phyloP scores from a whole-genome alignment of 2,797 vertebrate species.

The Microctenopoma lineatum region DNA sequence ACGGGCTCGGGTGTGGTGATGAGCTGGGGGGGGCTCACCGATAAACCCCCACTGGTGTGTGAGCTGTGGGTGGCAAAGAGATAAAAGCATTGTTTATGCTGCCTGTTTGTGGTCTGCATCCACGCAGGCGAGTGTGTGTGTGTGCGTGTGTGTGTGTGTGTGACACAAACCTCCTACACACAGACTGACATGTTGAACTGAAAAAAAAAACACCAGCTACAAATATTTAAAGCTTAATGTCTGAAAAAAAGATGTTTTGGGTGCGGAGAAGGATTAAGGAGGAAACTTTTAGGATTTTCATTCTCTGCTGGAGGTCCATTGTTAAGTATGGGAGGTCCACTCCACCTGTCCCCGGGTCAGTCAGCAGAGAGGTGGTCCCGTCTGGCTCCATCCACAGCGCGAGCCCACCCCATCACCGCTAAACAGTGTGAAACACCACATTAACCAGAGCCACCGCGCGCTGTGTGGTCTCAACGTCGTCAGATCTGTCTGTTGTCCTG shows the following conservation, averaged over 20 bases:
- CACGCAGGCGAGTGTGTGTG: slow-evolving; percentile 42
- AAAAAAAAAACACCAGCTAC: slow-evolving; percentile 19
- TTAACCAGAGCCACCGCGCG: slow-evolving; percentile 68
- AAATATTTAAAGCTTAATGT: not conserved
- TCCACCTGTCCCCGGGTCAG: slow-evolving; percentile 83
- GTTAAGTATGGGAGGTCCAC: slow-evolving; percentile 70
- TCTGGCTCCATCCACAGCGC: slow-evolving; percentile 61
- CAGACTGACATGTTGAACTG: slow-evolving; percentile 13
- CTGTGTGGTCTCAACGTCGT: slow-evolving; percentile 69
- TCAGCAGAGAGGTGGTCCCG: slow-evolving; percentile 72
- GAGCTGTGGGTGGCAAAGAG: slow-evolving; percentile 81
- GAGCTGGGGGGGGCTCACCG: slow-evolving; percentile 55
- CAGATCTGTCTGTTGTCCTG: not conserved
- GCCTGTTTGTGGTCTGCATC: slow-evolving; percentile 75
- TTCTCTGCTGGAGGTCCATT: slow-evolving; percentile 65
- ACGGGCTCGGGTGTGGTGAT: slow-evolving; percentile 65
- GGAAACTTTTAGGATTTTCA: not conserved
- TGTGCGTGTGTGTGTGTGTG: no score
- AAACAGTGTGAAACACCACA: slow-evolving; percentile 85
- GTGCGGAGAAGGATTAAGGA: not conserved
- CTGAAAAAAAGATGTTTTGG: slow-evolving; percentile 1
- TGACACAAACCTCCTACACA: slow-evolving; percentile 33
- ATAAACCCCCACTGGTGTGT: slow-evolving; percentile 68
- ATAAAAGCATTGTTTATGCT: slow-evolving; percentile 80
- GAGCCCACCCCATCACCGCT: slow-evolving; percentile 71